These are phyloP conservation scores for Mesochorus sp. DNA, from an alignment of 2,888 invertebrate species.

Conservation along the genomic window DNA sequence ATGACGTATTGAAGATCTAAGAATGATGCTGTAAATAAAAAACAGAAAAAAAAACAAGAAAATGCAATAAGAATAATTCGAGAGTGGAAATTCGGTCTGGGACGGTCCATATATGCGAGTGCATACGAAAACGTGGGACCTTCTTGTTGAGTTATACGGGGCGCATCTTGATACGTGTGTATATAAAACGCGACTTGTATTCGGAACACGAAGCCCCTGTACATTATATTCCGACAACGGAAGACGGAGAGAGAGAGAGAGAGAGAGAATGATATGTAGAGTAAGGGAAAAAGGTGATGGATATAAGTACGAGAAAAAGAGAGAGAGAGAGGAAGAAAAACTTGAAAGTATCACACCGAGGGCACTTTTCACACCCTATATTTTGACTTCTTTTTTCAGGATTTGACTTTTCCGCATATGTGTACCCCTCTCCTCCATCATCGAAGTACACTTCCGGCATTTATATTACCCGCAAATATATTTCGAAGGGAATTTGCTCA, in stretches of 20 bases:
- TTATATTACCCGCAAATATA: not conserved
- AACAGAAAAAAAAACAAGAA: too few species aligned
- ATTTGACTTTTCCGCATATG: slow-evolving; percentile 11
- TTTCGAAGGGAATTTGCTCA: not conserved
- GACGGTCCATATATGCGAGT: too few species aligned
- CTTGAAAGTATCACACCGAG: not conserved
- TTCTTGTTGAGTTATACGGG: slow-evolving; percentile 5
- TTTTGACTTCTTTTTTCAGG: not conserved
- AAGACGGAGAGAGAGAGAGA: too few species aligned
- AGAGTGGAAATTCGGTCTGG: too few species aligned
- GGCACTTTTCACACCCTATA: not conserved
- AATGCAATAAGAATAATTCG: too few species aligned
- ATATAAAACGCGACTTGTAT: slow-evolving; percentile 31
- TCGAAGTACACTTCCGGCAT: not conserved
- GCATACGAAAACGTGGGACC: not conserved
- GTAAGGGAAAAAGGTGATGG: not conserved
- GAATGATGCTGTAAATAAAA: too few species aligned
- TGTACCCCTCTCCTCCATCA: not conserved
- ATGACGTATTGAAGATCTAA: too few species aligned
- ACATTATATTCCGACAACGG: slow-evolving; percentile 7
- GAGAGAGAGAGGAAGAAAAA: not conserved
- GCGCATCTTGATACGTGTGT: slow-evolving; percentile 23
- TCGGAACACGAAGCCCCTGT: slow-evolving; percentile 20
- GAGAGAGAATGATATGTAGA: not conserved
- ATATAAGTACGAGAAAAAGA: not conserved